Percentiles rank a stretch among this genome's conserved stretches.
phyloP scores from a whole-genome alignment of 2,113 vertebrate genomes.

The Hemibagrus wyckioides region DNA sequence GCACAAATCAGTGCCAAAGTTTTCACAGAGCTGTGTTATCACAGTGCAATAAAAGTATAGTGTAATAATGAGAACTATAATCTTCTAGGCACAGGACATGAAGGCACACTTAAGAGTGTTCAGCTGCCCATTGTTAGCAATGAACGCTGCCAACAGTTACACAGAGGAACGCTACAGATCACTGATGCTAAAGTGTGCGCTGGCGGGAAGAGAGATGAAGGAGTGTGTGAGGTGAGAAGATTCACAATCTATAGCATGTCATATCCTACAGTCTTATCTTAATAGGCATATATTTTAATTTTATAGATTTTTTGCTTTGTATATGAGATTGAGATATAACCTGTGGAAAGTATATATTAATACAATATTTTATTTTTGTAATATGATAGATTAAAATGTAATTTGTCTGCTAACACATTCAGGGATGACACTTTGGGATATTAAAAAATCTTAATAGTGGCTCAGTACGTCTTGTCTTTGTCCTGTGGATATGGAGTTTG shows the following conservation, averaged over 20 bases:
- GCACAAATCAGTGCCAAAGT: not conserved
- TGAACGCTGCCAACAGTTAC: slow-evolving; percentile 84
- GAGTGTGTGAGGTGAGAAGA: slow-evolving; percentile 91
- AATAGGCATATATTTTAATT: not conserved
- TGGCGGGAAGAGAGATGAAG: slow-evolving; percentile 84
- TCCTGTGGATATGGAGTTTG: too few relatives aligned
- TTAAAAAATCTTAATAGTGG: too few relatives aligned
- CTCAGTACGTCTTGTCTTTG: too few relatives aligned
- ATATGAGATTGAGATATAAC: too few relatives aligned
- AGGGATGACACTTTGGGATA: too few relatives aligned
- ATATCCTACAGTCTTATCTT: not conserved
- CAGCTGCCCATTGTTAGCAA: slow-evolving; percentile 85
- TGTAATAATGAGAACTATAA: not conserved
- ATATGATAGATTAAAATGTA: not conserved
- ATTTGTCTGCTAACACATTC: too few relatives aligned
- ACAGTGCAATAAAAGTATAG: not conserved
- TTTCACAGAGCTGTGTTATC: not conserved
- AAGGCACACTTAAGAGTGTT: slow-evolving; percentile 84
- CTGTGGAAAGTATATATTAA: too few relatives aligned
- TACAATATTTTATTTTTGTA: not conserved
- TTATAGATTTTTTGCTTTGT: not conserved
- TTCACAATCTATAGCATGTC: not conserved
- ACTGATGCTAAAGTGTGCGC: slow-evolving; percentile 92
- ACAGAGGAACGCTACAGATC: slow-evolving; percentile 86
- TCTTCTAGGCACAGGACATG: slow-evolving; percentile 81